Evolutionary conservation across 2,797 vertebrate genomes (phyloP).

Genomic region (Cyprinodon diabolis): DNA sequence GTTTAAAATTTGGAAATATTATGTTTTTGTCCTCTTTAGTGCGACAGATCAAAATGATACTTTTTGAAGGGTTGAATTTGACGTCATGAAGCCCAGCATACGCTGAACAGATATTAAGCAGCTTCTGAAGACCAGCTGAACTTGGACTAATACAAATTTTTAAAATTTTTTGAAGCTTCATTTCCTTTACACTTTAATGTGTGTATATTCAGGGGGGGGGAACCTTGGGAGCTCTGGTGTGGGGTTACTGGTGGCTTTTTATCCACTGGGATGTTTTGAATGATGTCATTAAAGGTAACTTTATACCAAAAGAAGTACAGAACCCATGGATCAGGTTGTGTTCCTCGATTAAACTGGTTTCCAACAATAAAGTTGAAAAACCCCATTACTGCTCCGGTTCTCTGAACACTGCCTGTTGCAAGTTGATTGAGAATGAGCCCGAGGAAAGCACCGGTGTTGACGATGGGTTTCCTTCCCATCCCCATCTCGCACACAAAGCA

Average conservation of each 20-base stretch:
- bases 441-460: neutral
- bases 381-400: constrained; percentile 20
- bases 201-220: neutral
- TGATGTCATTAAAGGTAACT: neutral
- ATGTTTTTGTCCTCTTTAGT: too few relatives aligned
- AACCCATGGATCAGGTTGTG: neutral
- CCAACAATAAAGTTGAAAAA: constrained; percentile 8
- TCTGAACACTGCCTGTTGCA: constrained; percentile 31
- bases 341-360: neutral
- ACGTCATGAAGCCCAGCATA: too few relatives aligned
- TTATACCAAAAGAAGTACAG: neutral
- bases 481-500: constrained; percentile 20
- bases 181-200: neutral
- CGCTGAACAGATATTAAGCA: too few relatives aligned
- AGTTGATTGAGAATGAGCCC: constrained; percentile 40
- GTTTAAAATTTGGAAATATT: too few relatives aligned
- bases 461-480: constrained; percentile 26
- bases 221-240: neutral
- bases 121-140: too few relatives aligned
- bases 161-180: neutral
- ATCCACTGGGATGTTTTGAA: neutral
- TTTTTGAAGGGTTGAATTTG: too few relatives aligned
- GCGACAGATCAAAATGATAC: too few relatives aligned
- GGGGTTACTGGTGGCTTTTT: neutral
- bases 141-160: neutral